Base-by-base conservation (phyloP, 2,797 vertebrate genomes). In the Catamblyrhynchus diadema region DNA sequence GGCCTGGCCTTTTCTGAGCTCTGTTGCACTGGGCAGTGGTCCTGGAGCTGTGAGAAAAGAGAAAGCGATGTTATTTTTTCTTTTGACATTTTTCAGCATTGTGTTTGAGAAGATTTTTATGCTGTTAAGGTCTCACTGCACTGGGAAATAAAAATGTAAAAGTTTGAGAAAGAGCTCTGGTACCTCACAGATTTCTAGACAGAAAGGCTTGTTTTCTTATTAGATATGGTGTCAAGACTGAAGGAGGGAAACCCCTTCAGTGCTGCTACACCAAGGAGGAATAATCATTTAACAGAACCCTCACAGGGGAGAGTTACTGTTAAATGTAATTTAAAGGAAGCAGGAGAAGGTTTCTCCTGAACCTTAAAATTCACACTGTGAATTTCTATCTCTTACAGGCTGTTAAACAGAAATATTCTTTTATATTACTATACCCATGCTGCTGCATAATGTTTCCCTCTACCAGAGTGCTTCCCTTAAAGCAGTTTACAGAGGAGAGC, bases 361-460 rank as follows among this genome's bases (percentile, higher is more conserved):
- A 90, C 66, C 41, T 93, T 90, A 82, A 72, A 91, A 95, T 80
- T 83, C 79, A 73, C 79, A 28, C 53, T 53, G 81, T 22, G 75
- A 73, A 7, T 92, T 91, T 92, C 72, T 85, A 15, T 56, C 75
- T 74, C 57, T 86, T 85, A 65, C 47, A 81, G 81, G 44, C 15
- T 95, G 86, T 94, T 93, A 83, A 91, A 81, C n/a, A 88, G 92
- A 83, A 83, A 81, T 81, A 91, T 15, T 64, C 30, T 71, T 85
- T 60, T 85, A 1, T 71, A 59, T 93, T 81, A 65, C 65, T 81
- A 13, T 20, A 44, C 28, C n/a, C 57, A 30, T 73, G 79, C 71
- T 89, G 48, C 75, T 77, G n/a, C 56, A 48, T 64, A 77, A 79
- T 57, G 37, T 35, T 77, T 77, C 57, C 57, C 45, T 74, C 69